phyloP scores from a whole-genome alignment of 2,888 invertebrate species.

The Hypercompe scribonia region DNA sequence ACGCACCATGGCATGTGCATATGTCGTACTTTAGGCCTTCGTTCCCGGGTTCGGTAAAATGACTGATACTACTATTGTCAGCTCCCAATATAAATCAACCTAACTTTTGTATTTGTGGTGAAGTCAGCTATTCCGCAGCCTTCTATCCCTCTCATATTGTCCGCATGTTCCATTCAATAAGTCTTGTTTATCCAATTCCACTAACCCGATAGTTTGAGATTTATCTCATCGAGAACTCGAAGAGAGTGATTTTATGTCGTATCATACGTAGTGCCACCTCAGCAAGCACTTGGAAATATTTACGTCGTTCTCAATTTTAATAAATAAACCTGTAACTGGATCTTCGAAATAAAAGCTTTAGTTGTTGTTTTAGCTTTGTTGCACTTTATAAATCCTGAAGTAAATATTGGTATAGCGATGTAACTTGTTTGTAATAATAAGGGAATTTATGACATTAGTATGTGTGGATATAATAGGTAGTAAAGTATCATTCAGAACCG shows the following conservation, averaged over 20 bases:
- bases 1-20: constrained; percentile 18
- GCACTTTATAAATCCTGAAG: neutral
- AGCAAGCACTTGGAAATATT: constrained; percentile 34
- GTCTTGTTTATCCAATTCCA: constrained; percentile 46
- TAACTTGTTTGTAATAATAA: neutral
- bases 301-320: constrained; percentile 26
- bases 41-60: constrained; percentile 11
- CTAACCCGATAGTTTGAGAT: constrained; percentile 32
- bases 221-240: constrained; percentile 51
- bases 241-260: constrained; percentile 36
- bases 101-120: constrained; percentile 45
- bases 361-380: neutral
- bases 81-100: constrained; percentile 45
- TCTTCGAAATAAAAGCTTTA: constrained; percentile 7
- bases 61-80: constrained; percentile 42
- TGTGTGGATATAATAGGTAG: constrained; percentile 15
- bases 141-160: constrained; percentile 39
- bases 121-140: constrained; percentile 34
- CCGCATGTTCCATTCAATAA: constrained; percentile 48
- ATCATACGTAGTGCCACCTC: constrained; percentile 34
- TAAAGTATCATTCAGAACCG: constrained; percentile 23
- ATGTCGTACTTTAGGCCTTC: constrained; percentile 13
- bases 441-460: constrained; percentile 11
- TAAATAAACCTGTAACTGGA: constrained; percentile 22
- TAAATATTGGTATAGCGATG: neutral